These are phyloP conservation scores for Lissocephala sabroskyi DNA, from an alignment of 2,888 invertebrate genomes.

Conservation along the genomic window DNA sequence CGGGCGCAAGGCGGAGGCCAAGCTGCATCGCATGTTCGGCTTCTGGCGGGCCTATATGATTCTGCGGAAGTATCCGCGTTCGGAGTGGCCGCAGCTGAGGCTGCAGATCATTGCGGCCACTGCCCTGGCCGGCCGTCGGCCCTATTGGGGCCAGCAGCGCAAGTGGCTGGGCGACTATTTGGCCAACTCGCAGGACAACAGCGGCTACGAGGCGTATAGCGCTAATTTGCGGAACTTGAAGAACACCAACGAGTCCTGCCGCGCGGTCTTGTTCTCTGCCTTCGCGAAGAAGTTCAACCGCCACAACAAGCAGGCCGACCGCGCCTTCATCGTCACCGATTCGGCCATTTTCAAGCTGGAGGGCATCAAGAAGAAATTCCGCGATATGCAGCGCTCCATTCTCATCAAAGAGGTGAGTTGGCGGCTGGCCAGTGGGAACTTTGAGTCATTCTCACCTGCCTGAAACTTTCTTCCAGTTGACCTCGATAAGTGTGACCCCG, in stretches of 20 bases:
- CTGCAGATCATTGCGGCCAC: slow-evolving; percentile 86
- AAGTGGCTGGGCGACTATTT: slow-evolving; percentile 92
- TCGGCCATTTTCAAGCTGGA: slow-evolving; percentile 90
- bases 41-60: slow-evolving; percentile 92
- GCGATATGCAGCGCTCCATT: slow-evolving; percentile 89
- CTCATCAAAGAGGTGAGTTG: slow-evolving; percentile 81
- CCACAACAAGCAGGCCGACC: slow-evolving; percentile 86
- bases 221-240: slow-evolving; percentile 80
- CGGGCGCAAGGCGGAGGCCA: slow-evolving; percentile 77
- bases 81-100: slow-evolving; percentile 91
- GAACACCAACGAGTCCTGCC: slow-evolving; percentile 77
- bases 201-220: slow-evolving; percentile 78
- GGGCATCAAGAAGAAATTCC: slow-evolving; percentile 82
- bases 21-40: slow-evolving; percentile 78
- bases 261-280: slow-evolving; percentile 72
- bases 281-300: slow-evolving; percentile 71
- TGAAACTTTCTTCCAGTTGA: slow-evolving; percentile 78
- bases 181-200: slow-evolving; percentile 79
- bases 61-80: slow-evolving; percentile 83
- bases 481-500: slow-evolving; percentile 88
- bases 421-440: too few species aligned
- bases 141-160: slow-evolving; percentile 82
- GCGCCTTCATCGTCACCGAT: slow-evolving; percentile 92
- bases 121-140: slow-evolving; percentile 76
- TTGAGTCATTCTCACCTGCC: slow-evolving; percentile 4